A percentile compares a stretch with the other conserved stretches of the same genome.
phyloP scores from a whole-genome alignment of 2,113 vertebrate species.

The Dolichotis patagonum region DNA sequence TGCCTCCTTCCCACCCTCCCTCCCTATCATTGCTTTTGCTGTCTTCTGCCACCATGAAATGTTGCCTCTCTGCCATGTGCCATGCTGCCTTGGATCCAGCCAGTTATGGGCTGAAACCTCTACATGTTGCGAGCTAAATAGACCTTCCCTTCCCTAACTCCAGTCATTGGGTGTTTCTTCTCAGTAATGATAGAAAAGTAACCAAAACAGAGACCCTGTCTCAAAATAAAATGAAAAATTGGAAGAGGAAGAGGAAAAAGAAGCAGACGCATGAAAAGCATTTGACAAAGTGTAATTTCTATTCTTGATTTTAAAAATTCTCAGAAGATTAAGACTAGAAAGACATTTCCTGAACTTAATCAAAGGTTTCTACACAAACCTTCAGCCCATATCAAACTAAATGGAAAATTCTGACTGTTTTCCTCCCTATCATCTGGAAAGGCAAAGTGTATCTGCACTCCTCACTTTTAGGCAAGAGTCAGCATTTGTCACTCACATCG shows the following conservation, averaged over 20 bases:
- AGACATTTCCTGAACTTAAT: background rate
- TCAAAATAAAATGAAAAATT: background rate
- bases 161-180: background rate
- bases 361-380: background rate
- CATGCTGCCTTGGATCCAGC: background rate
- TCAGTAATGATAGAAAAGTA: background rate
- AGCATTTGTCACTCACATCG: background rate
- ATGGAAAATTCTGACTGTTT: background rate
- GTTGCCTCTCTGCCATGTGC: background rate
- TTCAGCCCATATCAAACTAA: background rate
- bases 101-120: background rate
- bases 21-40: background rate
- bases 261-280: background rate
- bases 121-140: background rate
- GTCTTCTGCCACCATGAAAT: background rate
- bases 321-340: background rate
- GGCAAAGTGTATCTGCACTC: background rate
- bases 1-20: no score
- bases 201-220: background rate
- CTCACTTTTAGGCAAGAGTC: background rate
- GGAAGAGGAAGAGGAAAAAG: background rate
- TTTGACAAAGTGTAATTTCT: slow-evolving; percentile 3
- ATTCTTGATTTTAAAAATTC: background rate
- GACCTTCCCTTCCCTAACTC: background rate
- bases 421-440: background rate